phyloP scores from a whole-genome alignment of 2,113 vertebrate species.

The Sinosuthora webbiana region DNA sequence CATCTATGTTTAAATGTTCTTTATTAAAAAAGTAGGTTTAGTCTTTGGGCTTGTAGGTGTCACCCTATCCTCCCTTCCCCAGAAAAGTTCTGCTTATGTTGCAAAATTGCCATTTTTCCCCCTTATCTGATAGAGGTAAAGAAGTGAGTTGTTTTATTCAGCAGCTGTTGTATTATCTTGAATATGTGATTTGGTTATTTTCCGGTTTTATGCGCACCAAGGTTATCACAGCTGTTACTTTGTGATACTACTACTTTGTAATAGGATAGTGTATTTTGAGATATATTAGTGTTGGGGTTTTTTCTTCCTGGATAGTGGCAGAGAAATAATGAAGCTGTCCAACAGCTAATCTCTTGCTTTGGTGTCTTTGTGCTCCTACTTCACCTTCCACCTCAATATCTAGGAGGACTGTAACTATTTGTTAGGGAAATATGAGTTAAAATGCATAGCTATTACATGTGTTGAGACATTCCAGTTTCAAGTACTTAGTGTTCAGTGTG shows the following conservation, averaged over 20 bases:
- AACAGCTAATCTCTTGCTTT: not conserved
- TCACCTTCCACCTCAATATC: conserved; percentile 41
- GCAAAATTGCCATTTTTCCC: not conserved
- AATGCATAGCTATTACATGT: not conserved
- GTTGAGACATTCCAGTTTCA: not conserved
- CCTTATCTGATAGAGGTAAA: conserved; percentile 15
- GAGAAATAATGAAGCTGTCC: conserved; percentile 46
- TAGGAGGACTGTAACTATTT: not conserved
- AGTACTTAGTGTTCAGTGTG: not conserved
- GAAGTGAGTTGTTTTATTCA: conserved; percentile 41
- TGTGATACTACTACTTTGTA: not conserved
- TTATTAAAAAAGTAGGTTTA: not conserved
- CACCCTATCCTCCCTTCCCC: not conserved
- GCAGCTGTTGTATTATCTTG: not conserved
- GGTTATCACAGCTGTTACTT: conserved; percentile 40
- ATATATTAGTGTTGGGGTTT: not conserved
- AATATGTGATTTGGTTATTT: conserved; percentile 42
- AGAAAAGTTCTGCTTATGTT: not conserved
- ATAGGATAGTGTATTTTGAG: conserved; percentile 36
- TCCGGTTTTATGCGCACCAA: not conserved
- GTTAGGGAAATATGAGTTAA: conserved; percentile 12
- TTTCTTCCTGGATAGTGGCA: not conserved
- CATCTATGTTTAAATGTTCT: not conserved
- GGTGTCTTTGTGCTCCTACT: conserved; percentile 2
- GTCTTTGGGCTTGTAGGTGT: not conserved